Conservation (phyloP, 2,113 vertebrate genomes). For the Platycercus adscitus region DNA sequence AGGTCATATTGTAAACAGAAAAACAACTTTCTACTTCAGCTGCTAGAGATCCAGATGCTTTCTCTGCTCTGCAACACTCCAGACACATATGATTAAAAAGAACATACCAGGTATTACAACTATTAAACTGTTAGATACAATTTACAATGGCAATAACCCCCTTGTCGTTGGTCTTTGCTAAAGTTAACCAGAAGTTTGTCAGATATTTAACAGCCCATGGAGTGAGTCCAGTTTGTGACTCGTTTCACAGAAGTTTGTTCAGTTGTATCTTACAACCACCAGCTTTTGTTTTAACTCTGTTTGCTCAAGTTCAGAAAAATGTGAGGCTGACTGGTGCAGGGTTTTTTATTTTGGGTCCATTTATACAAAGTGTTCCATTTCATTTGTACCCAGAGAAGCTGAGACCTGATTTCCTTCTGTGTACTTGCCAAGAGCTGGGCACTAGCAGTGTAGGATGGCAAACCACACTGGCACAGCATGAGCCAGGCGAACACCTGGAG, state of each 20-base stretch:
- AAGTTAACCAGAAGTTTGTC: slow-evolving; percentile 56
- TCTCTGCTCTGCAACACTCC: slow-evolving; percentile 20
- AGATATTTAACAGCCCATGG: slow-evolving; percentile 48
- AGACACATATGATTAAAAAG: slow-evolving; percentile 34
- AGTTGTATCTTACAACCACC: not conserved
- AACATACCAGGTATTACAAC: slow-evolving; percentile 50
- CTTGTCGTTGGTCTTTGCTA: not conserved
- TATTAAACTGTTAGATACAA: slow-evolving; percentile 51
- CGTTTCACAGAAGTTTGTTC: not conserved
- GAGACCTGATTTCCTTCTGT: not conserved
- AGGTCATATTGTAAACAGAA: slow-evolving; percentile 15
- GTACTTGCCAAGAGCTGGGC: not conserved
- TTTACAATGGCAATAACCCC: slow-evolving; percentile 51
- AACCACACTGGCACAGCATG: accelerated
- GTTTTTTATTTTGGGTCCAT: not conserved
- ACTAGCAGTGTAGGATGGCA: no score
- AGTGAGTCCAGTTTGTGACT: not conserved
- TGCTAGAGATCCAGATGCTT: slow-evolving; percentile 62
- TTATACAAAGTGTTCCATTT: not conserved
- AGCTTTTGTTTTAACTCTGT: not conserved
- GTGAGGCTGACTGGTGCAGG: not conserved
- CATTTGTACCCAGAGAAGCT: not conserved
- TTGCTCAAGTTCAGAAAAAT: not conserved
- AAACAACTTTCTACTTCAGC: slow-evolving; percentile 46
- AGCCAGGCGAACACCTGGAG: accelerated